A percentile compares a stretch with the other conserved stretches of the same genome.
phyloP scores from a whole-genome alignment of 2,113 vertebrate species.

The Platysternon megacephalum region DNA sequence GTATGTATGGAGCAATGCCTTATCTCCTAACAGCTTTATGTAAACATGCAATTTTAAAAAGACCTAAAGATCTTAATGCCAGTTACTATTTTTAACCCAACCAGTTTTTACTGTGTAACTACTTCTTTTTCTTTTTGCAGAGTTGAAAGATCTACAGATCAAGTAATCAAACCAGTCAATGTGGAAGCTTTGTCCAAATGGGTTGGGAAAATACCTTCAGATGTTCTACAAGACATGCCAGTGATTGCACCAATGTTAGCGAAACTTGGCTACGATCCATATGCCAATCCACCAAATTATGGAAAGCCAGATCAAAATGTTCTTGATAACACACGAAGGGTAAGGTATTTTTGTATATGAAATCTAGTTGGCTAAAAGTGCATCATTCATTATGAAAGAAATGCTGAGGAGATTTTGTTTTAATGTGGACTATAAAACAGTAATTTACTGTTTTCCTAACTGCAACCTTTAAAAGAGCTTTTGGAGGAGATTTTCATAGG shows the following conservation, averaged over 20 bases:
- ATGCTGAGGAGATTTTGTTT: not conserved
- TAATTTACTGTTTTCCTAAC: not conserved
- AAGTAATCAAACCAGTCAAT: slow-evolving; percentile 97
- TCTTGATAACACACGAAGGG: slow-evolving; percentile 95
- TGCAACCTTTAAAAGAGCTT: not conserved
- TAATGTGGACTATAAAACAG: not conserved
- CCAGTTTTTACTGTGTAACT: no score
- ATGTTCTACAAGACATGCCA: slow-evolving; percentile 94
- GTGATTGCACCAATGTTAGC: slow-evolving; percentile 95
- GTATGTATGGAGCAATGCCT: not conserved
- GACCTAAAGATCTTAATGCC: not conserved
- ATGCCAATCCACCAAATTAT: slow-evolving; percentile 96
- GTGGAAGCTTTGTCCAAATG: slow-evolving; percentile 96
- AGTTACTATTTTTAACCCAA: no score
- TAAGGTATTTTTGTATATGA: slow-evolving; percentile 73
- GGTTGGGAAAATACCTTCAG: slow-evolving; percentile 95
- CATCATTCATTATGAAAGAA: not conserved
- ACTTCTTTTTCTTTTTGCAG: slow-evolving; percentile 68
- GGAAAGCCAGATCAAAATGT: slow-evolving; percentile 93
- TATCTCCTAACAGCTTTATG: not conserved
- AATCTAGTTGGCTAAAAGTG: not conserved
- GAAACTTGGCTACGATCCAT: slow-evolving; percentile 93
- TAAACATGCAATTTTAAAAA: not conserved
- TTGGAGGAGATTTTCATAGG: not conserved
- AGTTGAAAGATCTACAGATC: slow-evolving; percentile 97